Conservation (phyloP, 2,888 invertebrate genomes). For the Limnephilus marmoratus region DNA sequence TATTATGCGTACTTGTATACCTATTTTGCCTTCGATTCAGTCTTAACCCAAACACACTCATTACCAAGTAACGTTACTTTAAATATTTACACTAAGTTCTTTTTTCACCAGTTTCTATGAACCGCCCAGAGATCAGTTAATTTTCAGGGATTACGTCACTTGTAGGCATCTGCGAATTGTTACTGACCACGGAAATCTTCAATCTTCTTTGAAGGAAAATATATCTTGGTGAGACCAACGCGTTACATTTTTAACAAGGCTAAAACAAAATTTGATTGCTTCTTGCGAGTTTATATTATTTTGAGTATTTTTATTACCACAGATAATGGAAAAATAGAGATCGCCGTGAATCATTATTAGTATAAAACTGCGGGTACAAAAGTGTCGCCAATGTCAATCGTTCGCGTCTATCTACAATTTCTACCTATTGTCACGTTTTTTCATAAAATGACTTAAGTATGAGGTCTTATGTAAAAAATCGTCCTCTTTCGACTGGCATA, state of each 20-base stretch:
- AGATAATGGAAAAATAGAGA: too few relatives aligned
- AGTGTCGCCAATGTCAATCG: too few relatives aligned
- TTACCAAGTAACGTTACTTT: conserved; percentile 18
- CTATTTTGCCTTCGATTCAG: neutral
- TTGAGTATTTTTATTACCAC: neutral
- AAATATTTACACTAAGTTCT: conserved; percentile 16
- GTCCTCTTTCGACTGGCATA: too few relatives aligned
- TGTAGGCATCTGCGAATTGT: conserved; percentile 12
- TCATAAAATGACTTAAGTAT: too few relatives aligned
- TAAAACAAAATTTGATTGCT: neutral
- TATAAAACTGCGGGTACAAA: too few relatives aligned
- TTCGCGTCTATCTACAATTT: too few relatives aligned
- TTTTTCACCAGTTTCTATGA: conserved; percentile 9
- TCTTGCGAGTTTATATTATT: neutral
- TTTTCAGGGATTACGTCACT: conserved; percentile 41
- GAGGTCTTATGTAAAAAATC: too few relatives aligned
- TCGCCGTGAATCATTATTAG: too few relatives aligned
- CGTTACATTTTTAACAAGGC: neutral
- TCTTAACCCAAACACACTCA: conserved; percentile 14
- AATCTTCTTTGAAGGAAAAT: neutral
- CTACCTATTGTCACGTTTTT: too few relatives aligned
- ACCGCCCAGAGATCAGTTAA: conserved; percentile 9
- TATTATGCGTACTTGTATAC: too few relatives aligned
- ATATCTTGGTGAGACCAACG: neutral
- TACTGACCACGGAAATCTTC: neutral